Percentiles rank a stretch among this genome's conserved stretches.
These are phyloP conservation scores for Chionodraco myersi DNA, from an alignment of 2,113 vertebrate species.

Conservation along the genomic window DNA sequence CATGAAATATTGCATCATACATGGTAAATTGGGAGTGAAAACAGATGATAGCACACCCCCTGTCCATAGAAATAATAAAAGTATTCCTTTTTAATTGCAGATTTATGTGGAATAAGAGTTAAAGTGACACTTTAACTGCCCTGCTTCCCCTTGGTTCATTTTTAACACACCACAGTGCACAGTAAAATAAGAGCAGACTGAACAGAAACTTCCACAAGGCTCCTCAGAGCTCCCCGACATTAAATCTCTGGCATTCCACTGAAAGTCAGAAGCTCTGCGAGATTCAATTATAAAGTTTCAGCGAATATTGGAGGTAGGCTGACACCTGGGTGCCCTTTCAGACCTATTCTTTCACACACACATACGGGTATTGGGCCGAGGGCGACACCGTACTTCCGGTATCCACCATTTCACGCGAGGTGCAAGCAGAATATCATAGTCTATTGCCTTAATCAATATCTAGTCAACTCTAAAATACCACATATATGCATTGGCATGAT, in stretches of 20 bases:
- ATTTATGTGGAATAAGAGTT: conserved; percentile 58
- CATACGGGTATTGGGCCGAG: no score
- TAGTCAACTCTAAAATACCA: no score
- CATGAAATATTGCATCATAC: not conserved
- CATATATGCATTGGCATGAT: no score
- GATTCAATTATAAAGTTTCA: conserved; percentile 62
- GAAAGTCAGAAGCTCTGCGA: conserved; percentile 63
- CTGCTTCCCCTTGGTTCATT: conserved; percentile 44
- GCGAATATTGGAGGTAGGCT: conserved; percentile 41
- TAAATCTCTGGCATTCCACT: conserved; percentile 53
- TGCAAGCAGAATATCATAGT: no score
- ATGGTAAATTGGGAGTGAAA: not conserved
- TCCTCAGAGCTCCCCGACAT: conserved; percentile 57
- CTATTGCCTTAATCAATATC: no score
- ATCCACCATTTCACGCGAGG: no score
- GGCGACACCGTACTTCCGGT: no score
- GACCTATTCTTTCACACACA: not conserved
- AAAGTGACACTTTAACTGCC: conserved; percentile 61
- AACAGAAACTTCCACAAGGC: conserved; percentile 65
- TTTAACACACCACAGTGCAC: conserved; percentile 60
- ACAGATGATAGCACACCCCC: conserved; percentile 1
- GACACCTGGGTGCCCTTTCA: conserved; percentile 66
- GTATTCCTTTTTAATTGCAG: conserved; percentile 58
- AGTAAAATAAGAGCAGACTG: conserved; percentile 60
- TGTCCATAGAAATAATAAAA: conserved; percentile 31